Conservation (phyloP, 1,140 invertebrate genomes). For the Eubasilissa regina region DNA sequence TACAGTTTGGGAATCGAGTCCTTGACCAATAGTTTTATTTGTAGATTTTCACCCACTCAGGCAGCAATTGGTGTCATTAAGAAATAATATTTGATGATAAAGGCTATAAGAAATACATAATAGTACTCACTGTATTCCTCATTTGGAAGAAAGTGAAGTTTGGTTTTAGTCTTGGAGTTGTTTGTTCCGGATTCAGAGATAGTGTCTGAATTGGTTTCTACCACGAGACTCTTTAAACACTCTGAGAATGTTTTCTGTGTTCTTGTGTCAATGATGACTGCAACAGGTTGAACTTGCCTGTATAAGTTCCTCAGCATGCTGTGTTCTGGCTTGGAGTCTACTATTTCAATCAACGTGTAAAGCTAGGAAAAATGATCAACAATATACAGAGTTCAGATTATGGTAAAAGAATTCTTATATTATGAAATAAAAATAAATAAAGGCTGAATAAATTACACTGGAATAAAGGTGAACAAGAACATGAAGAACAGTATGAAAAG, state of each 20-base stretch:
- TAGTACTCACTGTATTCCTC: conserved; percentile 72
- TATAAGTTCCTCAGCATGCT: conserved; percentile 74
- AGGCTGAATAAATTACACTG: neutral
- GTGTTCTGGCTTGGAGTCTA: conserved; percentile 75
- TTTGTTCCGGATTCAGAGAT: conserved; percentile 63
- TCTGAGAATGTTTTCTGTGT: conserved; percentile 67
- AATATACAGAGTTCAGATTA: neutral
- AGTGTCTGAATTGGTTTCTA: conserved; percentile 58
- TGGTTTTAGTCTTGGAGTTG: conserved; percentile 62
- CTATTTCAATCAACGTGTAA: conserved; percentile 75
- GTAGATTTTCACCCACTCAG: neutral
- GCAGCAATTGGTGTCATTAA: neutral
- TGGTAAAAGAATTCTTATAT: neutral
- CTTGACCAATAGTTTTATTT: neutral
- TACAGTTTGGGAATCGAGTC: too few relatives aligned
- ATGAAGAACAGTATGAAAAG: too few relatives aligned
- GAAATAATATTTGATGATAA: neutral
- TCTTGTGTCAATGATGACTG: conserved; percentile 72
- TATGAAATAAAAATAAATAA: neutral
- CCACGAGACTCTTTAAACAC: conserved; percentile 67
- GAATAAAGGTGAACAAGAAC: neutral
- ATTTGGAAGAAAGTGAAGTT: conserved; percentile 72
- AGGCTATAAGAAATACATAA: neutral
- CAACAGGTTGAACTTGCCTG: conserved; percentile 77
- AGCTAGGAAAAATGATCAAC: conserved; percentile 64